Base-by-base conservation (phyloP, 2,888 invertebrate species). In the Drosophila lacicola region DNA sequence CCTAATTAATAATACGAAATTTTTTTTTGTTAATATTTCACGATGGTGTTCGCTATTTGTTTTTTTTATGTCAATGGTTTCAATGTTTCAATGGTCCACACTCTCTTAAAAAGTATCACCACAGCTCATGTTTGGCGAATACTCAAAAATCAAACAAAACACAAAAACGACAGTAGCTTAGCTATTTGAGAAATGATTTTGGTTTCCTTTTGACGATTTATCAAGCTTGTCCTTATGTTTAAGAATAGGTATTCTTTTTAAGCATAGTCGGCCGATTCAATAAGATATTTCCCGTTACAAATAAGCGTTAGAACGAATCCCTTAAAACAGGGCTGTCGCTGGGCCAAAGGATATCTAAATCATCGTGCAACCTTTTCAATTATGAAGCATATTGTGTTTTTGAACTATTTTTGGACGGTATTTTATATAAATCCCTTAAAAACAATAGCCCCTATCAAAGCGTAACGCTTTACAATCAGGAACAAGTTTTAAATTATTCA, bases 401-500 rank as follows among this genome's bases (percentile, higher is more conserved):
- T 11, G 4, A 3, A 11, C 9, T 1, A 54, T 33, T 34, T 25
- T 29, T 19, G 3, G 9, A 29, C 8, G 14, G 11, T 10, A 46
- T 46, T 46, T 46, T 46, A 14, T 8, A 8, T 8, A 29, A 29
- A 8, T 2, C 25, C 29, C 29, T 29, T 8, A 29, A 8, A 8
- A 8, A 29, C 2, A 29, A 8, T 8, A 8, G 29, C 29, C 29
- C 8, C 2, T 29, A 29, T 29, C 29, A 8, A 29, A 8, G 29
- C 29, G 8, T 29, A 29, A 41, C 17, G 19, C 19, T 33, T 34
- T 17, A 17, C 41, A 46, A 34, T 11, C 29, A 29, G 13, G 8
- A 13, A 46, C 1, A 17, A 13, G 10, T n/a, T 29, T 29, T 4
- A 42, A 36, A 36, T 65, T 82, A 77, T 80, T 82, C 69, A 82